Evolutionary conservation across 2,113 vertebrate species (phyloP).

Genomic region (Dipodomys ordii): DNA sequence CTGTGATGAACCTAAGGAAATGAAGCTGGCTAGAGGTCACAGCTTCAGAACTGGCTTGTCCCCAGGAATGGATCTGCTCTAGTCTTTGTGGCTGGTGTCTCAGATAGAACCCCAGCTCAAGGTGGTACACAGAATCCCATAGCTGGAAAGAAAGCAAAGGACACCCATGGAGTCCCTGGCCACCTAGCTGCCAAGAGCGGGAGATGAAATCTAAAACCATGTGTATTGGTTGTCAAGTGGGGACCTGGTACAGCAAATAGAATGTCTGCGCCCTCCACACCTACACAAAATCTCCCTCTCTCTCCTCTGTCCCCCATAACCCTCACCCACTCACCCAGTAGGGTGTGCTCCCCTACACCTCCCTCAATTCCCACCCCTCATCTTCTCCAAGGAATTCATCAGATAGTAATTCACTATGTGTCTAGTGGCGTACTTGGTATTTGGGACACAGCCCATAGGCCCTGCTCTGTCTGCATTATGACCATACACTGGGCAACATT

Average conservation of each 20-base stretch:
- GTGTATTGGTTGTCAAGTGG: neutral
- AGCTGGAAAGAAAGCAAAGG: neutral
- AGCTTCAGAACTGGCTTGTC: neutral
- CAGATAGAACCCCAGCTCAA: no score
- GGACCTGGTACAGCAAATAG: neutral
- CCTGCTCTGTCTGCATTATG: neutral
- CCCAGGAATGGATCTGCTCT: neutral
- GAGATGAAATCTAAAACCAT: neutral
- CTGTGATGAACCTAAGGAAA: neutral
- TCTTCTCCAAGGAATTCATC: slow-evolving; percentile 63
- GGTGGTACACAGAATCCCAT: neutral
- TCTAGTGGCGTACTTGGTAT: neutral
- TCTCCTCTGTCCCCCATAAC: neutral
- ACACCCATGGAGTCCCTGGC: neutral
- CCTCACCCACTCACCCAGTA: slow-evolving; percentile 65
- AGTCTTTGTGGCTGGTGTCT: neutral
- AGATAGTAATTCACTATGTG: slow-evolving; percentile 47
- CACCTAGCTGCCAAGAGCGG: neutral
- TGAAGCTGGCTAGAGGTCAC: neutral
- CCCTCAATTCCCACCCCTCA: slow-evolving; percentile 26
- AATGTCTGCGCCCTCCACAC: neutral
- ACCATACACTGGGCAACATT: neutral
- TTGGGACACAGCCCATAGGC: neutral
- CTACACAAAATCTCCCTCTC: neutral
- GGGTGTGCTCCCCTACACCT: slow-evolving; percentile 78